Evolutionary conservation across 1,140 invertebrate species (phyloP).

Genomic region (Drosophila persimilis): DNA sequence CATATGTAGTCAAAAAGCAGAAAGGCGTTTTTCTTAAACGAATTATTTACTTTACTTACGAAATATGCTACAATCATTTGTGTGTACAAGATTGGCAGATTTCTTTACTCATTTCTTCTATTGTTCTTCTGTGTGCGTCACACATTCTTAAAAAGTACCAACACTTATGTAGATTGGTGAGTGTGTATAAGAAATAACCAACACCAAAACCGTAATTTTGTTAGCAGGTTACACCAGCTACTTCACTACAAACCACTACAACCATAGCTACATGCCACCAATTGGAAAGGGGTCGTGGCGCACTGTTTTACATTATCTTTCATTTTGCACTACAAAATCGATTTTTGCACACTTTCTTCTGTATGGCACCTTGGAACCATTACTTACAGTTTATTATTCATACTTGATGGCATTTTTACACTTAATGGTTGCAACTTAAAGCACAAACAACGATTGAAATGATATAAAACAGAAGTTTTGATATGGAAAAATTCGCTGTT

Average conservation of each 20-base stretch:
- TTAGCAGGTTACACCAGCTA: constrained; percentile 64
- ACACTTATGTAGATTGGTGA: constrained; percentile 7
- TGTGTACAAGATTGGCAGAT: constrained; percentile 3
- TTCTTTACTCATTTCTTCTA: constrained; percentile 31
- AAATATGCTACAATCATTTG: constrained; percentile 9
- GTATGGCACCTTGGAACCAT: constrained; percentile 50
- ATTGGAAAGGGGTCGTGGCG: constrained; percentile 54
- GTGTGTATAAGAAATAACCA: constrained; percentile 49
- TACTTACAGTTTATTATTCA: constrained; percentile 83
- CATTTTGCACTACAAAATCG: constrained; percentile 77
- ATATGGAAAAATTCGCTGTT: background rate
- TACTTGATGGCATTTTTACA: constrained; percentile 82
- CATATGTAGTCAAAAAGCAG: constrained; percentile 68
- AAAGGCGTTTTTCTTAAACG: constrained; percentile 52
- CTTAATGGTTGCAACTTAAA: constrained; percentile 78
- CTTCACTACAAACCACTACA: constrained; percentile 66
- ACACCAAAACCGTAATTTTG: constrained; percentile 50
- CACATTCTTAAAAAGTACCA: constrained; percentile 22
- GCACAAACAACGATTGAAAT: constrained; percentile 63
- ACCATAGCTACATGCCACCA: constrained; percentile 73
- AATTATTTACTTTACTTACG: constrained; percentile 75
- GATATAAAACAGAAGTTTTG: constrained; percentile 50
- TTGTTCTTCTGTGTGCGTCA: constrained; percentile 42
- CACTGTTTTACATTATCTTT: constrained; percentile 61
- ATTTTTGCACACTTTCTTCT: constrained; percentile 67